Base-by-base conservation (phyloP, 2,113 vertebrate genomes). In the Noturus placidus region DNA sequence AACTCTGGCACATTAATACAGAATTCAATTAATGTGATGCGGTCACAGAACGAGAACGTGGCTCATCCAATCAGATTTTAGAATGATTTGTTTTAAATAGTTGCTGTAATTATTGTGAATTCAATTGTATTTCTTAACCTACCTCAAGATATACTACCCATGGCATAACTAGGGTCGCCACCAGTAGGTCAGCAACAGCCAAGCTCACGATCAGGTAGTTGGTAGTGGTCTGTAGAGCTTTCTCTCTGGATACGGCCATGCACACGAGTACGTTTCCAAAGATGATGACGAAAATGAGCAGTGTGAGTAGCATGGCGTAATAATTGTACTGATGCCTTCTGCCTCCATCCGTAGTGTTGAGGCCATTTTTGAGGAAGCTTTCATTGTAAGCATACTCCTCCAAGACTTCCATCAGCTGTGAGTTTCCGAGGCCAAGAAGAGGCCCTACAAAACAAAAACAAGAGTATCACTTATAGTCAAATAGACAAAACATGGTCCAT, bases 191-290 rank as follows among this genome's bases (percentile, higher is more conserved):
- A 0, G 98, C 98, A 50, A 99, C 98, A 0, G 98, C 98, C 70
- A 99, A 92, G 92, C 98, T 99, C 91, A 99, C 98, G 0, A 99
- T 99, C 95, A 99, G 93, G 96, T 99, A 99, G 94, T 99, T 99
- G 91, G 98, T 99, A 90, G 98, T 99, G 67, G 98, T 99, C 95
- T 99, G 98, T 87, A 99, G 96, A 42, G 98, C 96, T 88, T 98
- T 98, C 92, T 99, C 98, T 4, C 97, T 93, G 82, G 97, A 99
- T 85, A 99, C 98, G 0, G 98, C 98, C 91, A 99, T 99, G 92
- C 98, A 99, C 88, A 99, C 98, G 93, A 99, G 94, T 86, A 99
- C 98, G 0, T 99, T 99, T 93, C 98, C 98, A 0, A 99, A 99
- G 91, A 99, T 95, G 4, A 99, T 99, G 94, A 99, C 89, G 0